Evolutionary conservation across 2,888 invertebrate genomes (phyloP).

Genomic region (Aphrophora alni): DNA sequence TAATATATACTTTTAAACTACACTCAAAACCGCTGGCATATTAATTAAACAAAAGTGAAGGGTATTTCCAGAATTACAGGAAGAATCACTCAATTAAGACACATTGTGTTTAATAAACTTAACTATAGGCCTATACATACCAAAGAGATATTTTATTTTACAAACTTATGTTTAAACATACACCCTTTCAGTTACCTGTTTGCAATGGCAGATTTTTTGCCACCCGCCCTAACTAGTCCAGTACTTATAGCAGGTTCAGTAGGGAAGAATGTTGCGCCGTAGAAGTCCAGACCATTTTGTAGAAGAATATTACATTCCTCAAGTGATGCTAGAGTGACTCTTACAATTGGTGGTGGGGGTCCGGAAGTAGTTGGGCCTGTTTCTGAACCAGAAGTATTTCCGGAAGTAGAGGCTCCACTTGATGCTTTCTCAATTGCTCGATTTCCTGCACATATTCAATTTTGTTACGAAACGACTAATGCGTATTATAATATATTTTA

Average conservation of each 20-base stretch:
- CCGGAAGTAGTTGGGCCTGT: slow-evolving; percentile 57
- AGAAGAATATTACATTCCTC: slow-evolving; percentile 79
- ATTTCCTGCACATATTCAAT: too few relatives aligned
- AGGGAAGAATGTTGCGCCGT: slow-evolving; percentile 87
- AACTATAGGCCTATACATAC: too few relatives aligned
- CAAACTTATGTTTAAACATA: too few relatives aligned
- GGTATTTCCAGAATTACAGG: too few relatives aligned
- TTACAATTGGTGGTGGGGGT: slow-evolving; percentile 64
- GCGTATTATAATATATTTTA: too few relatives aligned
- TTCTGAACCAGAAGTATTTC: slow-evolving; percentile 61
- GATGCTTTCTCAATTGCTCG: slow-evolving; percentile 31
- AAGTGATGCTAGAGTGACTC: slow-evolving; percentile 75
- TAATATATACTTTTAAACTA: too few relatives aligned
- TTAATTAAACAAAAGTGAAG: too few relatives aligned
- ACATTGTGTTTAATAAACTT: too few relatives aligned
- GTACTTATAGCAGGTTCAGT: slow-evolving; percentile 64
- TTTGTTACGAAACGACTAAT: too few relatives aligned
- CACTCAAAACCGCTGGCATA: too few relatives aligned
- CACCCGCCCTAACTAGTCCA: slow-evolving; percentile 24
- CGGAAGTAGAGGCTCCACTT: slow-evolving; percentile 18
- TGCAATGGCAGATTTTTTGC: slow-evolving; percentile 31
- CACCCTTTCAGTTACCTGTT: slow-evolving; percentile 37
- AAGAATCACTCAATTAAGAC: too few relatives aligned
- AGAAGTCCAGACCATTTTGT: slow-evolving; percentile 86
- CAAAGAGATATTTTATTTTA: too few relatives aligned